A percentile compares a stretch with the other conserved stretches of the same genome.
These are phyloP conservation scores for Palythoa heliodiscus DNA, from an alignment of 92 coral and sea anemone species.

Conservation along the genomic window DNA sequence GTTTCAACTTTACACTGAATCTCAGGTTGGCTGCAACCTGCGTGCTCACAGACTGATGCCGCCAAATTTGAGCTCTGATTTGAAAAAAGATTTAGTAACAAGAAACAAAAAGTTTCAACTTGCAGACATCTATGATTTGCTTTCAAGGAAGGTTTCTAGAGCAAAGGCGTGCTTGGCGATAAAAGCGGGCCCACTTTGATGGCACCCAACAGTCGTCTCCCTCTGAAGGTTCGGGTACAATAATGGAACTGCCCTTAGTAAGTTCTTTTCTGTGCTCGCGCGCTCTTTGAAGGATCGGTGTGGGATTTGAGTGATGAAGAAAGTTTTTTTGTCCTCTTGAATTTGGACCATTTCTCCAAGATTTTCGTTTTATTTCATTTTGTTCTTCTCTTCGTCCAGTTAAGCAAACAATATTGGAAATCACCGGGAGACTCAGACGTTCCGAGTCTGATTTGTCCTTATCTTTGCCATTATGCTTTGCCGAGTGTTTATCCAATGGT, in stretches of 20 bases:
- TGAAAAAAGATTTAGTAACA: too few relatives aligned
- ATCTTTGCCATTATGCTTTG: not conserved
- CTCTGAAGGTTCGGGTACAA: slow-evolving; percentile 23
- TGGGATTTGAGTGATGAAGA: slow-evolving; percentile 55
- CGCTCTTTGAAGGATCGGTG: slow-evolving; percentile 41
- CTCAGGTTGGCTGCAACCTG: too few relatives aligned
- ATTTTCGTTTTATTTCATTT: not conserved
- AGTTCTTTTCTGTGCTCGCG: not conserved
- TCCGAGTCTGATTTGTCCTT: not conserved
- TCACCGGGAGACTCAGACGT: not conserved
- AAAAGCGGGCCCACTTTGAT: slow-evolving; percentile 14
- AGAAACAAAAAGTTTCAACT: too few relatives aligned
- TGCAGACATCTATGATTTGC: too few relatives aligned
- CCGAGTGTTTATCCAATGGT: not conserved
- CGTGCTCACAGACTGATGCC: too few relatives aligned
- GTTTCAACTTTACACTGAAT: too few relatives aligned
- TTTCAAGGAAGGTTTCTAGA: slow-evolving; percentile 11
- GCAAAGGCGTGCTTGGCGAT: slow-evolving; percentile 24
- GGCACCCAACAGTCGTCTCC: slow-evolving; percentile 23
- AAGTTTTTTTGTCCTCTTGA: slow-evolving; percentile 72
- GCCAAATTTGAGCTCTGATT: too few relatives aligned
- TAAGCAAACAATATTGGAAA: slow-evolving; percentile 31
- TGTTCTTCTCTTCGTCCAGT: slow-evolving; percentile 5
- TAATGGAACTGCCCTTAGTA: not conserved
- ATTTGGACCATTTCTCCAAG: slow-evolving; percentile 12